Percentiles rank a stretch among this genome's conserved stretches.
phyloP scores from a whole-genome alignment of 2,888 invertebrate genomes.

The Elegia similella region DNA sequence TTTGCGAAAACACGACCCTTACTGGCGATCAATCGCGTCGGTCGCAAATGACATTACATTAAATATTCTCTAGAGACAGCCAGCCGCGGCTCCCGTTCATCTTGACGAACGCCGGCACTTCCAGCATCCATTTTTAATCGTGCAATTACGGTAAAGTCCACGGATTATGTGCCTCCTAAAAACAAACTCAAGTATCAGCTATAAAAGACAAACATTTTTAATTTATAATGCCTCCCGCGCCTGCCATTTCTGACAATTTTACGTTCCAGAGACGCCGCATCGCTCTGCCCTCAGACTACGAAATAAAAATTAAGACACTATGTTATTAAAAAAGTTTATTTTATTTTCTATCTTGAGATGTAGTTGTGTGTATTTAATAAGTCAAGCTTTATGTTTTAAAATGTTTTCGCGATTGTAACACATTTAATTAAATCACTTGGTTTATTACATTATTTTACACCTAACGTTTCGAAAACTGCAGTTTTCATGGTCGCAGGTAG shows the following conservation, averaged over 20 bases:
- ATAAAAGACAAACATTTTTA: conserved; percentile 33
- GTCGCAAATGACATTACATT: background rate
- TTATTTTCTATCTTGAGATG: no score
- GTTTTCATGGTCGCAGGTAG: no score
- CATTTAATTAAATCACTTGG: no score
- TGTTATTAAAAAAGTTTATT: background rate
- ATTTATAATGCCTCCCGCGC: conserved; percentile 33
- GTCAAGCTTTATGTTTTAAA: no score
- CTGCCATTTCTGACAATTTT: conserved; percentile 34
- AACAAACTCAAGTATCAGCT: conserved; percentile 20
- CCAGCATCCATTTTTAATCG: conserved; percentile 20
- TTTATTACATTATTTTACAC: no score
- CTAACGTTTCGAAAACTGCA: no score
- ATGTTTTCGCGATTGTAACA: no score
- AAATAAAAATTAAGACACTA: background rate
- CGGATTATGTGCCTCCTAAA: conserved; percentile 14
- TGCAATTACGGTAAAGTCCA: conserved; percentile 15
- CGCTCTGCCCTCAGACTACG: background rate
- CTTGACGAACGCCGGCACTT: conserved; percentile 7
- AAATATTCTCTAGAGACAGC: conserved; percentile 1
- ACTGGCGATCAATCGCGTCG: background rate
- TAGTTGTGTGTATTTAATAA: no score
- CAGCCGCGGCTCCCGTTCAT: background rate
- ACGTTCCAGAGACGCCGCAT: conserved; percentile 27
- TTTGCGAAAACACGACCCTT: background rate